phyloP scores from a whole-genome alignment of 2,888 invertebrate species.

The Frankliniella fusca region DNA sequence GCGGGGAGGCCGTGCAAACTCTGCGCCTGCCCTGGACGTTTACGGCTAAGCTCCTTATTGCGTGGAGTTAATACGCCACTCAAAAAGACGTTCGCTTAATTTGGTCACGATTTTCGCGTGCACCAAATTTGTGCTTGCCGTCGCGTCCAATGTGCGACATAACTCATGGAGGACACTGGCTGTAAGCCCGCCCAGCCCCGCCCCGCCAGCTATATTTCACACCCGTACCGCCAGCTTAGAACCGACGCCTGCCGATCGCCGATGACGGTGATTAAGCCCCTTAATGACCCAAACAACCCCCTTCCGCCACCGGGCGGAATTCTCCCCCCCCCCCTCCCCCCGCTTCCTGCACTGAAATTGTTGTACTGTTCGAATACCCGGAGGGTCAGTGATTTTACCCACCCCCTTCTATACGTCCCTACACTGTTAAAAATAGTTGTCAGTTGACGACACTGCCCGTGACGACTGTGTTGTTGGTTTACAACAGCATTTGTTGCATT shows the following conservation, averaged over 20 bases:
- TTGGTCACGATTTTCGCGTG: not conserved
- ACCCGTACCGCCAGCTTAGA: not conserved
- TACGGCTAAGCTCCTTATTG: not conserved
- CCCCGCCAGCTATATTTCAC: not conserved
- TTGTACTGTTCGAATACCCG: too few species aligned
- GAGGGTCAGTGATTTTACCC: too few species aligned
- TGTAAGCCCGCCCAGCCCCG: not conserved
- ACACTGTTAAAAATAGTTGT: too few species aligned
- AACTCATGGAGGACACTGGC: not conserved
- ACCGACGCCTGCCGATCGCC: not conserved
- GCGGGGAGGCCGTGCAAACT: too few species aligned
- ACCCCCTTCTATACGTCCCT: too few species aligned
- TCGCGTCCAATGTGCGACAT: constrained; percentile 6
- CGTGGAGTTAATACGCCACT: too few species aligned
- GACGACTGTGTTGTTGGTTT: too few species aligned
- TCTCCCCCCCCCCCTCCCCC: not conserved
- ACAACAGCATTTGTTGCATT: too few species aligned
- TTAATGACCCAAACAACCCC: not conserved
- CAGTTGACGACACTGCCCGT: too few species aligned
- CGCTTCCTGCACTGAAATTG: not conserved
- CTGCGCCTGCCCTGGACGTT: not conserved
- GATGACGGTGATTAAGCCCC: constrained; percentile 18
- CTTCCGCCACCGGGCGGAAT: too few species aligned
- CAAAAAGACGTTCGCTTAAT: not conserved
- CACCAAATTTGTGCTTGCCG: not conserved